Conservation (phyloP, 1,140 invertebrate species). For the Drosophila quadrilineata region DNA sequence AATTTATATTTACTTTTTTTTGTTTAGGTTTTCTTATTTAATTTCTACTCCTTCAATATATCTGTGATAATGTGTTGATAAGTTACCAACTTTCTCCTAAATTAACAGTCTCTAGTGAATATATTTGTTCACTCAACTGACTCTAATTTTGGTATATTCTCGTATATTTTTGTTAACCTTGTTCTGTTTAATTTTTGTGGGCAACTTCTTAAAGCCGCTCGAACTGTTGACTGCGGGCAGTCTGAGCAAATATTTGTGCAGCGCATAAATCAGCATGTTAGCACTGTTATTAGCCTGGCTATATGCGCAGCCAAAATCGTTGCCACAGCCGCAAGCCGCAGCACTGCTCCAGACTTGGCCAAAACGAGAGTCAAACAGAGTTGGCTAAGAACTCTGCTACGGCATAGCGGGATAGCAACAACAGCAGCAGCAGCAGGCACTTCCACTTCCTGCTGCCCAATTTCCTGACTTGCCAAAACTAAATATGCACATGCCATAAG, state of each 20-base stretch:
- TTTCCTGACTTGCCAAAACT: slow-evolving; percentile 32
- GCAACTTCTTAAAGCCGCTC: slow-evolving; percentile 8
- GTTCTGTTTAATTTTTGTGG: neutral
- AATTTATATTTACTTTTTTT: too few species aligned
- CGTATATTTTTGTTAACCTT: neutral
- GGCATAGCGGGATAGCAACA: neutral
- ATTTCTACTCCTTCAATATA: too few species aligned
- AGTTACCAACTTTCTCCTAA: too few species aligned
- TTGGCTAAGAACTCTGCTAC: too few species aligned
- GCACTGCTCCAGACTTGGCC: neutral
- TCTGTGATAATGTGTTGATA: too few species aligned
- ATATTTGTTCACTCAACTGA: too few species aligned
- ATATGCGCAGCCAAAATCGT: slow-evolving; percentile 32
- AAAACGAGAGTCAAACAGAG: neutral
- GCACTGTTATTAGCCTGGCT: slow-evolving; percentile 58
- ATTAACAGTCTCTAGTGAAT: too few species aligned
- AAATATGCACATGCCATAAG: slow-evolving; percentile 15
- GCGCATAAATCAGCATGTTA: slow-evolving; percentile 69
- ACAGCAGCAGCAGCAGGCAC: too few species aligned
- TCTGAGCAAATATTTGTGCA: slow-evolving; percentile 57
- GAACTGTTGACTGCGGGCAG: slow-evolving; percentile 11
- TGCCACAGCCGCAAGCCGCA: too few species aligned
- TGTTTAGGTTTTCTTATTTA: too few species aligned
- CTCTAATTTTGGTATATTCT: too few species aligned
- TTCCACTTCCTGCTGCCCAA: slow-evolving; percentile 33